Percentiles rank a stretch among this genome's conserved stretches.
These are phyloP conservation scores for Lysiphlebus fabarum DNA, from an alignment of 1,140 invertebrate genomes.

Conservation along the genomic window DNA sequence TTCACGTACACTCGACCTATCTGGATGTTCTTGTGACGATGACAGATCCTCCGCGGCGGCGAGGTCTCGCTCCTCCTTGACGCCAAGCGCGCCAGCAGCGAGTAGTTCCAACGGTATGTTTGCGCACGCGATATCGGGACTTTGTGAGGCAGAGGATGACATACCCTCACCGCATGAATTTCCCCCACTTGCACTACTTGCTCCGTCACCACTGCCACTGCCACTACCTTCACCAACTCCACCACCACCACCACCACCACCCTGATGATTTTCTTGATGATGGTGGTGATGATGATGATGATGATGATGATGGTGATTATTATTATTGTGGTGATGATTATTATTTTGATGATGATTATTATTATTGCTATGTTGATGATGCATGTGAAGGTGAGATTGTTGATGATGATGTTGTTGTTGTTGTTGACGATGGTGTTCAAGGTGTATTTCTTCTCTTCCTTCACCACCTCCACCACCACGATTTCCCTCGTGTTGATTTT, in stretches of 20 bases:
- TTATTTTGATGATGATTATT: too few relatives aligned
- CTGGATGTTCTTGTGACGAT: slow-evolving; percentile 44
- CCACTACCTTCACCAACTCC: slow-evolving; percentile 33
- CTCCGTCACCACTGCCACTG: slow-evolving; percentile 24
- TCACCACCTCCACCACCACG: slow-evolving; percentile 11
- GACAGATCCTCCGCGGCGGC: slow-evolving; percentile 47
- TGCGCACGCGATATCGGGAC: slow-evolving; percentile 55
- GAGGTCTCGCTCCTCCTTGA: slow-evolving; percentile 53
- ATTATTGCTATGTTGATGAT: too few relatives aligned
- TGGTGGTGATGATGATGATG: slow-evolving; percentile 3
- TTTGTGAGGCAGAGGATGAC: slow-evolving; percentile 55
- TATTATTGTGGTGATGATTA: not conserved
- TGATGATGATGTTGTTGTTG: too few relatives aligned
- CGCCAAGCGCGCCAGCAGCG: slow-evolving; percentile 51
- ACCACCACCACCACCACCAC: slow-evolving; percentile 33
- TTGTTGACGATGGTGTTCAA: not conserved
- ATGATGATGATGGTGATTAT: slow-evolving; percentile 1
- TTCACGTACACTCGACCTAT: slow-evolving; percentile 54
- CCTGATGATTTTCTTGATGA: slow-evolving; percentile 19
- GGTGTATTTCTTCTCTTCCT: not conserved
- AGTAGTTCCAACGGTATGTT: slow-evolving; percentile 53
- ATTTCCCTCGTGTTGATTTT: slow-evolving; percentile 26
- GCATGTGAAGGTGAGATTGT: too few relatives aligned
- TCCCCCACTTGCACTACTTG: slow-evolving; percentile 32
- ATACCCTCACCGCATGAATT: slow-evolving; percentile 44